A percentile compares a stretch with the other conserved stretches of the same genome.
phyloP scores from a whole-genome alignment of 2,888 invertebrate species.

The Selenia dentaria region DNA sequence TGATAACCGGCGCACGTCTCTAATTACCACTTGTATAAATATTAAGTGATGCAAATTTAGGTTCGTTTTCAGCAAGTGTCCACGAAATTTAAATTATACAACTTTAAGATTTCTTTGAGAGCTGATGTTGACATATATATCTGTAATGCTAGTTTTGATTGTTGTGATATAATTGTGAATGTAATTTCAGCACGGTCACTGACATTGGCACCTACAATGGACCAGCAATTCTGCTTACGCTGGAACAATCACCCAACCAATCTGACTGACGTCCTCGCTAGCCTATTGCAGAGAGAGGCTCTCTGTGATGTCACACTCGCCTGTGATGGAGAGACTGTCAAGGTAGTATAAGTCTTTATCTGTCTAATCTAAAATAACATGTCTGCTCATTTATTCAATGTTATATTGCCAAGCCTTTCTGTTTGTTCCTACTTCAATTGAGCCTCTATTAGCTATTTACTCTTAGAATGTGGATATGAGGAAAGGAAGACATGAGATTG shows the following conservation, averaged over 20 bases:
- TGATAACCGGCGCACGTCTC: slow-evolving; percentile 73
- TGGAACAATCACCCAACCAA: slow-evolving; percentile 98
- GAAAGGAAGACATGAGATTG: too few relatives aligned
- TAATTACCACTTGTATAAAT: slow-evolving; percentile 71
- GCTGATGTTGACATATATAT: slow-evolving; percentile 23
- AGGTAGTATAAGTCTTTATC: slow-evolving; percentile 76
- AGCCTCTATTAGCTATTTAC: too few relatives aligned
- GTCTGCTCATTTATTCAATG: too few relatives aligned
- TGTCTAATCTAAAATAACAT: background rate
- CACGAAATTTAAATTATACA: slow-evolving; percentile 43
- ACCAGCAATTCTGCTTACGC: slow-evolving; percentile 96
- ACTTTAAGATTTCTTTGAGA: slow-evolving; percentile 44
- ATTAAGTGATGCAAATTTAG: slow-evolving; percentile 62
- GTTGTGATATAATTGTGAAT: slow-evolving; percentile 17
- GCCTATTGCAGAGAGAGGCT: slow-evolving; percentile 93
- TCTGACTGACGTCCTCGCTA: slow-evolving; percentile 95
- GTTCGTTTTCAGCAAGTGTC: slow-evolving; percentile 53
- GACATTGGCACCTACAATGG: slow-evolving; percentile 86
- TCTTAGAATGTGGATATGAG: too few relatives aligned
- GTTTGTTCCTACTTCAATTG: too few relatives aligned
- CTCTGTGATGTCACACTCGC: slow-evolving; percentile 97
- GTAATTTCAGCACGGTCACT: slow-evolving; percentile 81
- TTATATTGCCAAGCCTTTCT: too few relatives aligned
- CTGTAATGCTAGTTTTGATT: slow-evolving; percentile 13
- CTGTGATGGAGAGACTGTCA: slow-evolving; percentile 95